phyloP scores from a whole-genome alignment of 2,113 vertebrate genomes.

The Boleophthalmus pectinirostris region DNA sequence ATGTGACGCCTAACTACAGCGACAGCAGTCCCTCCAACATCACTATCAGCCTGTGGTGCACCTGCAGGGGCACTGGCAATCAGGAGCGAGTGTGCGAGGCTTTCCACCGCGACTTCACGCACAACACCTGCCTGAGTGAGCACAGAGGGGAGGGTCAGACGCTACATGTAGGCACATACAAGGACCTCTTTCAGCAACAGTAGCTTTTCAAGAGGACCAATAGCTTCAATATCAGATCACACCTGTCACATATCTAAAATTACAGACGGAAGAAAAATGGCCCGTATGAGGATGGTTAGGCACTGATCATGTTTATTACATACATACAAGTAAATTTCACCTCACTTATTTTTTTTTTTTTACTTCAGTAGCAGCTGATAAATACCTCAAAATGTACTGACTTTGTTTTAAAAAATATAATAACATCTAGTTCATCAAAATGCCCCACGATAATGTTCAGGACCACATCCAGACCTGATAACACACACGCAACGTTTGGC shows the following conservation, averaged over 20 bases:
- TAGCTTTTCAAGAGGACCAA: neutral
- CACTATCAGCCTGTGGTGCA: slow-evolving; percentile 90
- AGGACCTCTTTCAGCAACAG: neutral
- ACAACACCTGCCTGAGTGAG: slow-evolving; percentile 89
- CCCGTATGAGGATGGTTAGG: too few species aligned
- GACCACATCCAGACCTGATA: neutral
- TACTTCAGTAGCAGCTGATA: too few species aligned
- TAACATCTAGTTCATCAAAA: neutral
- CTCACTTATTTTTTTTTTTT: too few species aligned
- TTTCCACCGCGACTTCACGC: slow-evolving; percentile 89
- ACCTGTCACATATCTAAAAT: neutral
- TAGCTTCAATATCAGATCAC: neutral
- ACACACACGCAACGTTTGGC: neutral
- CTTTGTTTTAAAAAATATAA: too few species aligned
- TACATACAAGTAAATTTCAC: too few species aligned
- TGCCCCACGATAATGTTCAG: neutral
- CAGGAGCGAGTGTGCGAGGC: slow-evolving; percentile 87
- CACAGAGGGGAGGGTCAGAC: neutral
- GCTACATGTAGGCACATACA: neutral
- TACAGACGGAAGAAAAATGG: too few species aligned
- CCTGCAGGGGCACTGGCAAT: slow-evolving; percentile 85
- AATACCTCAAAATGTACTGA: too few species aligned
- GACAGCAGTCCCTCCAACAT: slow-evolving; percentile 86
- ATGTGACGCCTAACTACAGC: slow-evolving; percentile 91
- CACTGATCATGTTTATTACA: too few species aligned